Evolutionary conservation across 2,888 invertebrate species (phyloP), one percentile per base, ranked within the genome.

Genomic region (Lasioglossum villosulum): DNA sequence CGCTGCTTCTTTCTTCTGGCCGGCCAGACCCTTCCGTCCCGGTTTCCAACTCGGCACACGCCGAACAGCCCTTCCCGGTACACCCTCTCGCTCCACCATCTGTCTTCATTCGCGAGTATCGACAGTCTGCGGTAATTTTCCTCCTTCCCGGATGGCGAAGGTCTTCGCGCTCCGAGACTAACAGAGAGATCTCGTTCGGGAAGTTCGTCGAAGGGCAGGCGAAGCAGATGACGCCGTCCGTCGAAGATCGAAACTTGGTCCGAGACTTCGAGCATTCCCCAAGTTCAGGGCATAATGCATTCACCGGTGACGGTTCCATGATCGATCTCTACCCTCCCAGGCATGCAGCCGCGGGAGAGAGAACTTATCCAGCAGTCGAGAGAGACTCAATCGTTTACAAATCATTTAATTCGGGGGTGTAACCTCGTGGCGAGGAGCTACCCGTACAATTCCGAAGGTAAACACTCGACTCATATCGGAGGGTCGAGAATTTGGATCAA

Each of bases 71-170:
- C 81, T 72, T 70, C 39, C 37, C 19, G 72, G 23, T 82, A 68
- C 86, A 78, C 75, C 86, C 78, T 82, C 73, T 23, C 48, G 73
- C 63, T 82, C 42, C 83, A 80, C 89, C 91, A 92, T 91, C 90
- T 90, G 90, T 89, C 89, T 84, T 75, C 88, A 82, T 78, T 82
- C 86, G 88, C 89, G 82, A 88, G 80, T 80, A 82, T 82, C 85
- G 82, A 83, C 79, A 75, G 78, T 52, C 83, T 70, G 76, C 71
- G 83, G 72, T 79, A 78, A 85, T 89, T 89, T 86, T 39, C 78
- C 37, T 68, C 63, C 59, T 78, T 63, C 82, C 78, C 37, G 71
- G 75, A 86, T 45, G 82, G 34, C 66, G 63, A 72, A 82, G 23
- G 73, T 42, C 59, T 76, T 42, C 70, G 14, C 30, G 14, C 8